A percentile compares a stretch with the other conserved stretches of the same genome.
These are phyloP conservation scores for Mayetiola destructor DNA, from an alignment of 2,888 invertebrate species.

Conservation along the genomic window DNA sequence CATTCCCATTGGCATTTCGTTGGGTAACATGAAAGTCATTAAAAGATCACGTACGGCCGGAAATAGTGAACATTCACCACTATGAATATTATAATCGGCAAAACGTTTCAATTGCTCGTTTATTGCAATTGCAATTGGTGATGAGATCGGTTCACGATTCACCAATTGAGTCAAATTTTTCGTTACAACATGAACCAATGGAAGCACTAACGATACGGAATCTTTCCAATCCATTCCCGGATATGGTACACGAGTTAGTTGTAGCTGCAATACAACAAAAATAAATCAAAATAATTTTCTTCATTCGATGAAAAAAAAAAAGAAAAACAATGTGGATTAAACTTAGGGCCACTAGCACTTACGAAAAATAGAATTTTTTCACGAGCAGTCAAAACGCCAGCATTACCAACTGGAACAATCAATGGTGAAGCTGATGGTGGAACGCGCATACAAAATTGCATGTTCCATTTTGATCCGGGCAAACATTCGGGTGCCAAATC, in stretches of 20 bases:
- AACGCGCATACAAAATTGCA: conserved; percentile 83
- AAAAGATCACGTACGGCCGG: conserved; percentile 82
- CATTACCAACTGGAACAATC: conserved; percentile 80
- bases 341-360: conserved; percentile 37
- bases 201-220: conserved; percentile 62
- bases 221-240: conserved; percentile 49
- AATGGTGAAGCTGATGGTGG: conserved; percentile 75
- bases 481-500: conserved; percentile 46
- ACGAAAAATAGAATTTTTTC: conserved; percentile 87
- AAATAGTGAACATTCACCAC: conserved; percentile 80
- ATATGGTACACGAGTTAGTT: conserved; percentile 56
- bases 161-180: conserved; percentile 76
- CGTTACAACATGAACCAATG: conserved; percentile 77
- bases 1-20: conserved; percentile 50
- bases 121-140: conserved; percentile 46
- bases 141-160: conserved; percentile 49
- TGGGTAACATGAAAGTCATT: conserved; percentile 66
- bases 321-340: neutral
- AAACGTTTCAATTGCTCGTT: conserved; percentile 52
- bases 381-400: conserved; percentile 70
- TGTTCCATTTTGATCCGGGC: conserved; percentile 66
- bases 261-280: conserved; percentile 40
- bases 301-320: neutral
- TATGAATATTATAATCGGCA: conserved; percentile 51
- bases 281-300: conserved; percentile 15